A percentile compares a stretch with the other conserved stretches of the same genome.
phyloP scores from a whole-genome alignment of 2,113 vertebrate species.

The Halichoerus grypus region DNA sequence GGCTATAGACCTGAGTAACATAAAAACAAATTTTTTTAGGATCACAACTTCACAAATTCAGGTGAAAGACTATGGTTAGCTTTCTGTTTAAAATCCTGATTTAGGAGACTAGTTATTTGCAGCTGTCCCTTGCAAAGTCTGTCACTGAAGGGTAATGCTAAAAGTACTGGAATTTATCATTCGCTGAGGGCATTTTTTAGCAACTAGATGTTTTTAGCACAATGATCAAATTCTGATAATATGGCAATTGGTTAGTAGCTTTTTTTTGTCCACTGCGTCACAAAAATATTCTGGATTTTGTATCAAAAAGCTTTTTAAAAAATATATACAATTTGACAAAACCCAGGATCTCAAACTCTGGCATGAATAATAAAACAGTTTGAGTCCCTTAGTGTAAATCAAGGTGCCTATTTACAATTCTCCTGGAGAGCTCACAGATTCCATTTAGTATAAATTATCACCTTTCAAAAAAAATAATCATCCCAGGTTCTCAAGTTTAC shows the following conservation, averaged over 20 bases:
- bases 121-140: neutral
- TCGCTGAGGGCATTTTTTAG: neutral
- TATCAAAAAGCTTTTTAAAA: neutral
- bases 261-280: neutral
- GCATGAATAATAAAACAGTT: neutral
- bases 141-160: neutral
- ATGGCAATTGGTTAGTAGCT: neutral
- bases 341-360: neutral
- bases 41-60: neutral
- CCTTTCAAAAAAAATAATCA: neutral
- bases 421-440: neutral
- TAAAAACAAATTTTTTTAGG: slow-evolving; percentile 26
- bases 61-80: neutral
- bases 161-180: neutral
- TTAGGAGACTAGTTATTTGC: neutral
- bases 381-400: neutral
- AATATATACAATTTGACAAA: neutral
- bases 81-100: neutral
- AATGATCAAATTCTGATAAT: neutral
- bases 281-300: neutral
- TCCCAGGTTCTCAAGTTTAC: neutral
- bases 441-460: neutral
- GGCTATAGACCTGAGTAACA: neutral
- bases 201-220: neutral
- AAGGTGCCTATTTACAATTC: neutral